phyloP scores from a whole-genome alignment of 2,888 invertebrate species.

The Hirtodrosophila trivittata region DNA sequence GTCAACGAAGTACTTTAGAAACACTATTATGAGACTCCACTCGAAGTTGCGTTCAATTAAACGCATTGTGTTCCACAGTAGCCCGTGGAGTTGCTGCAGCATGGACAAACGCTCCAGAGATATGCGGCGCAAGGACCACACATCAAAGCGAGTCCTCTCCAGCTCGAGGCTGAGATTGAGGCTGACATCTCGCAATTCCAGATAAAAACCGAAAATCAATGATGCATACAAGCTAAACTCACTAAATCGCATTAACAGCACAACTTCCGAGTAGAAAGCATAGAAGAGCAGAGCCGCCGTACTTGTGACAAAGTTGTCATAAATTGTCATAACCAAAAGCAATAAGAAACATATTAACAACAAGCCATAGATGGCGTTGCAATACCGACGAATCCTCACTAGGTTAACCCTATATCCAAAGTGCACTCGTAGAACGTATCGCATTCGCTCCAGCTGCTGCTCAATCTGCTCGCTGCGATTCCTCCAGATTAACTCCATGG shows the following conservation, averaged over 20 bases:
- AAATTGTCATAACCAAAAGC: slow-evolving; percentile 4
- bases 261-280: slow-evolving; percentile 64
- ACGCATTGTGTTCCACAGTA: slow-evolving; percentile 57
- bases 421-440: slow-evolving; percentile 32
- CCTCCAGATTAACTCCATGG: slow-evolving; percentile 54
- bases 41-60: slow-evolving; percentile 63
- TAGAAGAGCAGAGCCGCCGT: slow-evolving; percentile 16
- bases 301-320: slow-evolving; percentile 1
- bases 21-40: slow-evolving; percentile 55
- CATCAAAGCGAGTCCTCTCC: slow-evolving; percentile 40
- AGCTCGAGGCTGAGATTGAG: slow-evolving; percentile 33
- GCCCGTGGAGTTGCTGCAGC: slow-evolving; percentile 64
- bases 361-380: slow-evolving; percentile 27
- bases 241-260: slow-evolving; percentile 55
- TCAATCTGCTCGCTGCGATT: slow-evolving; percentile 43
- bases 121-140: slow-evolving; percentile 20
- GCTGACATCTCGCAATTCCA: slow-evolving; percentile 44
- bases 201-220: slow-evolving; percentile 48
- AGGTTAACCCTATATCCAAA: slow-evolving; percentile 40
- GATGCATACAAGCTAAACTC: slow-evolving; percentile 62
- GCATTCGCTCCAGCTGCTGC: slow-evolving; percentile 40
- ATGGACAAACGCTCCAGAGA: slow-evolving; percentile 35
- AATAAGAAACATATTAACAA: neutral
- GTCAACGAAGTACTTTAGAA: slow-evolving; percentile 68
- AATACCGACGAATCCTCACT: slow-evolving; percentile 30